phyloP scores from a whole-genome alignment of 2,888 invertebrate genomes.

The Lysandra bellargus region DNA sequence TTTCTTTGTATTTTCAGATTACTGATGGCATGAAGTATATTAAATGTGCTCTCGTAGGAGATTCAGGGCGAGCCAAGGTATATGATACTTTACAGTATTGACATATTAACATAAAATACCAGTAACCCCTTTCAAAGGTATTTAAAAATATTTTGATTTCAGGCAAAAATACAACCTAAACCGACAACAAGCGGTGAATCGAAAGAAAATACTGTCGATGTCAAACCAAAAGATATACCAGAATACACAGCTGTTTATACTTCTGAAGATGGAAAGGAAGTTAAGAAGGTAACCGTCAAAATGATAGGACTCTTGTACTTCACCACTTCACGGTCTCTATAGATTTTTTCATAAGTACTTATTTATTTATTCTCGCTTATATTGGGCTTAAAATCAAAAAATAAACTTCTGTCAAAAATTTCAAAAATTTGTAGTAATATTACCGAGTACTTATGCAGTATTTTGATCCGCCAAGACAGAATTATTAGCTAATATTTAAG shows the following conservation, averaged over 20 bases:
- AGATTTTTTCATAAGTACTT: too few relatives aligned
- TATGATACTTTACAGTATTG: not conserved
- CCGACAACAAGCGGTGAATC: not conserved
- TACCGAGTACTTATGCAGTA: too few relatives aligned
- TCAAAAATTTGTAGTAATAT: too few relatives aligned
- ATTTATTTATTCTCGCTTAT: too few relatives aligned
- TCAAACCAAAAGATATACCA: not conserved
- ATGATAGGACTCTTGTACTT: too few relatives aligned
- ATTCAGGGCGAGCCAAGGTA: constrained; percentile 53
- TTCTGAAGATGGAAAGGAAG: not conserved
- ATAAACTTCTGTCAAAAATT: too few relatives aligned
- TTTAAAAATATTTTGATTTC: not conserved
- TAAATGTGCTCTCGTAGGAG: constrained; percentile 48
- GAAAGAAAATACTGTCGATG: not conserved
- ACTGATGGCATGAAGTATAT: constrained; percentile 50
- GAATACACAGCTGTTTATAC: constrained; percentile 1
- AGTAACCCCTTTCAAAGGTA: too few relatives aligned
- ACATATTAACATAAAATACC: not conserved
- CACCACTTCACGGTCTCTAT: too few relatives aligned
- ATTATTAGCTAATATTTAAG: too few relatives aligned
- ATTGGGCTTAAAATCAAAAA: too few relatives aligned
- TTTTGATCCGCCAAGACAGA: too few relatives aligned
- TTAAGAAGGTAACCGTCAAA: not conserved
- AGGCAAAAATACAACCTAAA: not conserved
- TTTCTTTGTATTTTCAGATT: constrained; percentile 44